Evolutionary conservation across 1,140 invertebrate genomes (phyloP).

Genomic region (Dolichoris vasculosae): DNA sequence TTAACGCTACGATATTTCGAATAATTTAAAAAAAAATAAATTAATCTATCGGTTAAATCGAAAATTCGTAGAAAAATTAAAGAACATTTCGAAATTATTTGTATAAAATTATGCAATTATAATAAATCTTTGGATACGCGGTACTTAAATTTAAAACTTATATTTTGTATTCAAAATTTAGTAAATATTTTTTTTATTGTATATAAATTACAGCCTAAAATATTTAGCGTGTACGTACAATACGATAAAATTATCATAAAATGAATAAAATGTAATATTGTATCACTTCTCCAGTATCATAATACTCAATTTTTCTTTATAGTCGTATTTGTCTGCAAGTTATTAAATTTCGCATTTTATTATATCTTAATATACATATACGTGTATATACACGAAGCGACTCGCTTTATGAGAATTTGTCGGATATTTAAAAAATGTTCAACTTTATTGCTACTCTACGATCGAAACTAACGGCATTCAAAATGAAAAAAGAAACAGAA

Average conservation of each 20-base stretch:
- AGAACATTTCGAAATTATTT: too few relatives aligned
- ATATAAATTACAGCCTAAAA: too few relatives aligned
- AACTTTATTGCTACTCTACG: background rate
- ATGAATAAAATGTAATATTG: background rate
- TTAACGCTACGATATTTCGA: too few relatives aligned
- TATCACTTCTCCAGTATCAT: background rate
- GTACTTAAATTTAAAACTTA: background rate
- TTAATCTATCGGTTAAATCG: too few relatives aligned
- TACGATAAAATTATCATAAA: conserved; percentile 1
- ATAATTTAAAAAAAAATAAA: too few relatives aligned
- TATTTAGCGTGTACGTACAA: background rate
- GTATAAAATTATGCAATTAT: too few relatives aligned
- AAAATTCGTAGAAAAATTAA: too few relatives aligned
- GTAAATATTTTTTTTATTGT: background rate
- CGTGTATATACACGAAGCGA: background rate
- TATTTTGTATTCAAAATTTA: background rate
- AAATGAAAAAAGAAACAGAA: background rate
- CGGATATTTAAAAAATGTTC: background rate
- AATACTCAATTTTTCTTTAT: background rate
- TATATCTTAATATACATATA: too few relatives aligned
- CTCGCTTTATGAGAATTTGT: background rate
- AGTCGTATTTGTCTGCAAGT: background rate
- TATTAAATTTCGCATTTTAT: conserved; percentile 32
- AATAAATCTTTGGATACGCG: too few relatives aligned
- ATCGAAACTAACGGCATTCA: background rate